phyloP scores from a whole-genome alignment of 2,888 invertebrate species.

The Cremastinae sp. region DNA sequence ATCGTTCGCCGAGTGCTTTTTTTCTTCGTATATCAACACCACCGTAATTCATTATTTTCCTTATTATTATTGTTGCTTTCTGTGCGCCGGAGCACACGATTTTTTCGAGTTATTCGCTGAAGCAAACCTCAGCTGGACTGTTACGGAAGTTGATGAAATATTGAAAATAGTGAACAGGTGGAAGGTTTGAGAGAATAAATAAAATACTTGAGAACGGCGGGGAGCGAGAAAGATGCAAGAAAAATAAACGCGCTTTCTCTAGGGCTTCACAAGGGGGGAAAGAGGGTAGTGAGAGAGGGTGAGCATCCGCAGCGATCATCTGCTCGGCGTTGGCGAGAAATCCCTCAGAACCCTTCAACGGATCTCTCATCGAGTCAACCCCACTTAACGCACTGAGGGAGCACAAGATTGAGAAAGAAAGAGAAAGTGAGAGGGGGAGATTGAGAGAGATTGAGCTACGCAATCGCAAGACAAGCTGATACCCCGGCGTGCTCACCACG shows the following conservation, averaged over 20 bases:
- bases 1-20: background rate
- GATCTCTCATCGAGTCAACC: conserved; percentile 12
- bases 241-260: background rate
- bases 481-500: conserved; percentile 65
- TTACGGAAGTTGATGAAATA: background rate
- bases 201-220: too few relatives aligned
- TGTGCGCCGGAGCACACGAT: background rate
- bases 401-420: conserved; percentile 18
- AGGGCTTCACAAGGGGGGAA: conserved; percentile 22
- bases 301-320: conserved; percentile 15
- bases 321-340: conserved; percentile 24
- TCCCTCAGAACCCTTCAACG: conserved; percentile 34
- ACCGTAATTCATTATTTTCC: conserved; percentile 6
- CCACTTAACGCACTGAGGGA: conserved; percentile 23
- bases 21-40: conserved; percentile 1
- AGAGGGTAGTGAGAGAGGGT: conserved; percentile 1
- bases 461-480: conserved; percentile 54
- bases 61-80: conserved; percentile 2
- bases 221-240: conserved; percentile 32
- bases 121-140: conserved; percentile 1
- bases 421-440: conserved; percentile 38
- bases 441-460: conserved; percentile 35
- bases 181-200: conserved; percentile 18
- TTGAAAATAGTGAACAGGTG: conserved; percentile 15
- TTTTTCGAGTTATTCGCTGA: background rate